These are phyloP conservation scores for Apodemia zela DNA, from an alignment of 2,888 invertebrate species.

Conservation along the genomic window DNA sequence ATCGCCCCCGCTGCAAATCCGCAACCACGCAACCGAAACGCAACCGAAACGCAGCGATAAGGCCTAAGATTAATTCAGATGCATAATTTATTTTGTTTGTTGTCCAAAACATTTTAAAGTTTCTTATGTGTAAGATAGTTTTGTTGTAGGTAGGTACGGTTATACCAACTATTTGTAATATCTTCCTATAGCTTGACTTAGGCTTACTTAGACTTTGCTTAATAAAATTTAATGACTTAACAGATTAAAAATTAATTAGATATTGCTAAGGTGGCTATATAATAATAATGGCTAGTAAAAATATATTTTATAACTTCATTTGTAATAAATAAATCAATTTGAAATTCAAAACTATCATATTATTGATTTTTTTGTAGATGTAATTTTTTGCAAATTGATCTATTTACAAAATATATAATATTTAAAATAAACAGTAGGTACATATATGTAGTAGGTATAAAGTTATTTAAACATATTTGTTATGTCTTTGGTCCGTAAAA, in stretches of 20 bases:
- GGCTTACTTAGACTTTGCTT: conserved; percentile 37
- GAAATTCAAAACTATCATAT: too few species aligned
- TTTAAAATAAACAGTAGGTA: too few species aligned
- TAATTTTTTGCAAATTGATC: too few species aligned
- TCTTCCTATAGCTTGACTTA: conserved; percentile 28
- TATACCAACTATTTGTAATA: conserved; percentile 41
- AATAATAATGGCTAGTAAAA: too few species aligned
- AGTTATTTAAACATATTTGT: too few species aligned
- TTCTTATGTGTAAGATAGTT: conserved; percentile 35
- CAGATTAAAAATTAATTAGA: background rate
- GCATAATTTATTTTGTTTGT: conserved; percentile 37
- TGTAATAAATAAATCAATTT: too few species aligned
- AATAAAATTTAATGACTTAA: background rate
- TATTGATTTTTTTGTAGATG: too few species aligned
- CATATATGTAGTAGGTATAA: too few species aligned
- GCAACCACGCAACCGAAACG: conserved; percentile 27
- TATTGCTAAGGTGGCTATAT: too few species aligned
- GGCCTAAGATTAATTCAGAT: conserved; percentile 18
- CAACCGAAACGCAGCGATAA: conserved; percentile 33
- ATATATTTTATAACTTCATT: too few species aligned
- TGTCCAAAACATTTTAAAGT: conserved; percentile 63
- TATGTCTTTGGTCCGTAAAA: too few species aligned
- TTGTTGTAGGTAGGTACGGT: conserved; percentile 33
- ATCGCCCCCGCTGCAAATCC: conserved; percentile 30
- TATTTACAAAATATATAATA: too few species aligned